Conservation (phyloP, 2,113 vertebrate genomes). For the Ciconia boyciana region DNA sequence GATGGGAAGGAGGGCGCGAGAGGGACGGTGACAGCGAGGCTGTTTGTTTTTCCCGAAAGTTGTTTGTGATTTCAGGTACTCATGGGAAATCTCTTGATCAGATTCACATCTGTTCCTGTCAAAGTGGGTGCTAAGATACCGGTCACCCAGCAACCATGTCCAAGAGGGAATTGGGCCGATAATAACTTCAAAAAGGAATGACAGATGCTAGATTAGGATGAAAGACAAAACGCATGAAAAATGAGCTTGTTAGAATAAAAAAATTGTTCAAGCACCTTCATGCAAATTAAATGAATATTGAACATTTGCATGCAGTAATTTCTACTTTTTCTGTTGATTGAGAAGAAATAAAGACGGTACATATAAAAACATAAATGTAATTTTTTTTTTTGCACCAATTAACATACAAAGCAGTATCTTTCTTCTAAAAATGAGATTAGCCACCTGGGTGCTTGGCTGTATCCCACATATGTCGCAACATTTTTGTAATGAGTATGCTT, state of each 20-base stretch:
- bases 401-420: constrained; percentile 82
- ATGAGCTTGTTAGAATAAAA: constrained; percentile 97
- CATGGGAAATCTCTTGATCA: constrained; percentile 99
- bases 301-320: constrained; percentile 80
- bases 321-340: constrained; percentile 80
- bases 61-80: constrained; percentile 99
- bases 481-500: constrained; percentile 69
- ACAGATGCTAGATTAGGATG: constrained; percentile 99
- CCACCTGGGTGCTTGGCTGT: constrained; percentile 90
- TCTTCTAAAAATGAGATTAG: constrained; percentile 88
- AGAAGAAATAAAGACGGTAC: constrained; percentile 72
- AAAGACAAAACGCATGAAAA: constrained; percentile 91
- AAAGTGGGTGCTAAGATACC: constrained; percentile 99
- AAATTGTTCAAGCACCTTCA: constrained; percentile 97
- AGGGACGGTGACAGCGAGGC: constrained; percentile 78
- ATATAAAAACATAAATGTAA: constrained; percentile 65
- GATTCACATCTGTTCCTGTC: constrained; percentile 99
- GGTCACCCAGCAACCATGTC: constrained; percentile 99
- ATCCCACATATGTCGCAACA: constrained; percentile 82
- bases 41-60: constrained; percentile 99
- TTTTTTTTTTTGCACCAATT: constrained; percentile 76
- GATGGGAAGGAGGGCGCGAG: constrained; percentile 52
- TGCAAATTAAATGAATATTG: constrained; percentile 93
- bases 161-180: constrained; percentile 99
- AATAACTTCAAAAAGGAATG: constrained; percentile 99